A percentile compares a stretch with the other conserved stretches of the same genome.
Evolutionary conservation across 2,113 vertebrate species (phyloP).

Genomic region (Eolophus roseicapilla): DNA sequence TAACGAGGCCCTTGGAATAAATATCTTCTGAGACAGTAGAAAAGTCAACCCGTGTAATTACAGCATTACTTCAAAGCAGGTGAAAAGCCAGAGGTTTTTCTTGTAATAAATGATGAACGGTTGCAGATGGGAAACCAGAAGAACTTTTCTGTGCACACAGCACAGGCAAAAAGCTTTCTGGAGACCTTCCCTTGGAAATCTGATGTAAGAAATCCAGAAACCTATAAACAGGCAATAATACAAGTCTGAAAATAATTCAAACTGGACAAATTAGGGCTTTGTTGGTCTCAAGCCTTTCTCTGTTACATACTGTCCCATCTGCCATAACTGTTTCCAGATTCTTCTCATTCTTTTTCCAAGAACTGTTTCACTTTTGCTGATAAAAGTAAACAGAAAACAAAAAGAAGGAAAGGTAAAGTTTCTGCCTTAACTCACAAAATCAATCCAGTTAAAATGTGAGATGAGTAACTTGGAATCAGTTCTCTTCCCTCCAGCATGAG

Average conservation of each 20-base stretch:
- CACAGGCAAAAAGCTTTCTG: background rate
- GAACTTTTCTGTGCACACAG: background rate
- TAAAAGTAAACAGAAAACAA: background rate
- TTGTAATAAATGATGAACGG: background rate
- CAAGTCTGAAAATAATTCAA: background rate
- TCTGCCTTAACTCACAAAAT: background rate
- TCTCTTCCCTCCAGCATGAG: background rate
- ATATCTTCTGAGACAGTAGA: background rate
- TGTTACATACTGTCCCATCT: background rate
- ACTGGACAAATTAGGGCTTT: background rate
- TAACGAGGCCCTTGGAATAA: background rate
- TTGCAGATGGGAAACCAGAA: slow-evolving; percentile 20
- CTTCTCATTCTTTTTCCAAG: background rate
- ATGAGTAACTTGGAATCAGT: background rate
- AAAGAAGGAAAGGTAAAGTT: background rate
- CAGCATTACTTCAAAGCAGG: background rate
- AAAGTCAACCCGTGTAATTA: background rate
- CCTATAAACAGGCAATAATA: background rate
- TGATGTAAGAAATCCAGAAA: background rate
- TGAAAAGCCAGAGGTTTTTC: slow-evolving; percentile 19
- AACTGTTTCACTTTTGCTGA: background rate
- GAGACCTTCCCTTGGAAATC: slow-evolving; percentile 6
- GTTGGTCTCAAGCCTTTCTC: background rate
- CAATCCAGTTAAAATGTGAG: background rate
- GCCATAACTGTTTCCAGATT: background rate